phyloP scores from a whole-genome alignment of 92 coral and sea anemone species.

The Porites cylindrica region DNA sequence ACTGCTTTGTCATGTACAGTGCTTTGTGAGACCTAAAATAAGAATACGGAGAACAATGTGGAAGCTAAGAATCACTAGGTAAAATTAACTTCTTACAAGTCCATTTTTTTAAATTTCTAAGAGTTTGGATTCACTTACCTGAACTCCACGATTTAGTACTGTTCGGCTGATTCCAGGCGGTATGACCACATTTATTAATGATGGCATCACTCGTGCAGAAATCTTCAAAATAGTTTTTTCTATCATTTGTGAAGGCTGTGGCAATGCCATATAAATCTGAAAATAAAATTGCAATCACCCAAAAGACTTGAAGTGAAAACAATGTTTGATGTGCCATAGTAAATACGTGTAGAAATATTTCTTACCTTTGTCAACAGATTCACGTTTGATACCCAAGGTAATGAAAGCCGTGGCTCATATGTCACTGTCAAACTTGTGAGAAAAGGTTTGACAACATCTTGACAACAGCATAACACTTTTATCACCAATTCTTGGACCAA shows the following conservation, averaged over 20 bases:
- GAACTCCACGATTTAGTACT: constrained; percentile 81
- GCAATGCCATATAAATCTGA: constrained; percentile 77
- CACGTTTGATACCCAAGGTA: constrained; percentile 88
- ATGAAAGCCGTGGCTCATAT: constrained; percentile 87
- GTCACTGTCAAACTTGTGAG: constrained; percentile 73
- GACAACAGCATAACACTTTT: constrained; percentile 77
- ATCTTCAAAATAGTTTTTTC: constrained; percentile 44
- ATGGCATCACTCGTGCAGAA: constrained; percentile 31
- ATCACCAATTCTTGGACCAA: constrained; percentile 73
- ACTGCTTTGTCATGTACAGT: no score
- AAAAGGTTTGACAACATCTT: constrained; percentile 82
- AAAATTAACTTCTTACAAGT: background rate
- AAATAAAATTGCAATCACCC: background rate
- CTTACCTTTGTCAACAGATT: constrained; percentile 79
- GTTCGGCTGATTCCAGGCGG: constrained; percentile 80
- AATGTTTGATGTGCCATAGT: background rate
- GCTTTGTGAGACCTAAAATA: no score
- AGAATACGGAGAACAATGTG: no score
- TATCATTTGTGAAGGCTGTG: constrained; percentile 72
- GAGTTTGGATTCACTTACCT: constrained; percentile 47
- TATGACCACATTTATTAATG: constrained; percentile 60
- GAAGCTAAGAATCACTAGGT: no score
- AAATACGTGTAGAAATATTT: background rate
- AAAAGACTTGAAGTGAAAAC: background rate
- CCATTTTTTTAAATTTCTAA: background rate